Base-by-base conservation (phyloP, 2,797 vertebrate species). In the Pelobates cultripes region DNA sequence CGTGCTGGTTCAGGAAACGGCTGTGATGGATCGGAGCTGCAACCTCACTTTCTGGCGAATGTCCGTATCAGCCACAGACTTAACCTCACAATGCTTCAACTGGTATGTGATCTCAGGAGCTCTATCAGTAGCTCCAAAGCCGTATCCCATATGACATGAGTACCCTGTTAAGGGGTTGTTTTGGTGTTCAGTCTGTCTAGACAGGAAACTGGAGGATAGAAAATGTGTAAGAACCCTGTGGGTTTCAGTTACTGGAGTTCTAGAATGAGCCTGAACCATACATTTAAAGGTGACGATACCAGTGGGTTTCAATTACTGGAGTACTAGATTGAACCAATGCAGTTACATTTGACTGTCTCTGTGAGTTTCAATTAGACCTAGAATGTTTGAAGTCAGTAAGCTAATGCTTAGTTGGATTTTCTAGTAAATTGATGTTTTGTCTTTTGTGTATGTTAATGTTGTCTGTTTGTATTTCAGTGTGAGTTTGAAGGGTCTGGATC, bases 401-500 rank as follows among this genome's bases (percentile, higher is more conserved):
- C 28, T 28, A 1, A 28, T 28, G 28, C 28, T 28, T 28, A 28
- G 28, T 28, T 28, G 28, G 28, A 28, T 28, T 28, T 28, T 28
- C 28, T 28, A 28, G 28, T 28, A 1, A 28, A 28, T 28, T 74
- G 3, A 10, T 14, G 41, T 40, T n/a, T 9, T 74, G 75, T 70
- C 28, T 13, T 45, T 12, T 51, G 51, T 61, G 43, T 45, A 17
- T 66, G 73, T 28, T 57, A 57, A 57, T 14, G 28, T 28, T 28
- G 55, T 57, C 14, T 57, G 9, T 14, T 57, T 77, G 14, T 73
- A 0, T 64, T 2, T 0, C 86, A 94, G 93, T 9, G 71, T 90
- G 60, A 91, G 90, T 68, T 72, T 93, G 85, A 90, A 88, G 51
- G 86, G 88, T 17, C 84, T 93, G 83, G 88, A 88, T 17, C 57